These are phyloP conservation scores for Agapornis roseicollis DNA, from an alignment of 2,113 vertebrate species.

Conservation along the genomic window DNA sequence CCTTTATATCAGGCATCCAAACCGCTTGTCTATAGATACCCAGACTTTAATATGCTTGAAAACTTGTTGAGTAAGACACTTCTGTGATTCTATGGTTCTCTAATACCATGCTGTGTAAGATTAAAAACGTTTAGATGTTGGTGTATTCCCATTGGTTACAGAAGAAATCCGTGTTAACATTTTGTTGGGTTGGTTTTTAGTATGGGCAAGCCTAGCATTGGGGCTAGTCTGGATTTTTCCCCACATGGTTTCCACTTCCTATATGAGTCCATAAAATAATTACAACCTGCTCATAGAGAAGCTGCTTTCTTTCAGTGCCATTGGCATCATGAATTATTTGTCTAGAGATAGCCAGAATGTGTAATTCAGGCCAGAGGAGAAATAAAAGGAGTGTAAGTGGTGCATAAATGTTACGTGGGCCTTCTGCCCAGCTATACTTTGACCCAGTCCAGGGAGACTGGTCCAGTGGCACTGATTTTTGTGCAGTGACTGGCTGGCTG, in stretches of 20 bases:
- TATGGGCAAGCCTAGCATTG: not conserved
- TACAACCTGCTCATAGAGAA: not conserved
- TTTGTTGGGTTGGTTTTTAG: not conserved
- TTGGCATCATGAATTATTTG: not conserved
- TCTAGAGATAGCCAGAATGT: not conserved
- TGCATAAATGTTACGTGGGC: not conserved
- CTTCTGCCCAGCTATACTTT: not conserved
- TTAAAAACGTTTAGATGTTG: not conserved
- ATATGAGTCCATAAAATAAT: not conserved
- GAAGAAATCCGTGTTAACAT: not conserved
- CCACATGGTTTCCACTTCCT: not conserved
- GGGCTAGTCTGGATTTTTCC: not conserved
- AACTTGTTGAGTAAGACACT: not conserved
- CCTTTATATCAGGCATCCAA: not conserved
- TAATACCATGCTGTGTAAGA: rapidly evolving
- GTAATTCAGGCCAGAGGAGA: slow-evolving; percentile 8
- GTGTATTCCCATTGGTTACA: not conserved
- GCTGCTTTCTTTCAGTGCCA: not conserved
- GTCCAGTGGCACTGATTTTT: not conserved
- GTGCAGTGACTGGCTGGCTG: not conserved
- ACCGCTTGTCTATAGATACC: rapidly evolving
- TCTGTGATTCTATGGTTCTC: not conserved
- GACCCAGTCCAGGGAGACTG: not conserved
- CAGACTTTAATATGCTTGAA: not conserved
- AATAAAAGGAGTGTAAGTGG: not conserved